Percentiles rank a stretch among this genome's conserved stretches.
Conservation (phyloP, 2,888 invertebrate genomes). For the Eupsilia transversa region DNA sequence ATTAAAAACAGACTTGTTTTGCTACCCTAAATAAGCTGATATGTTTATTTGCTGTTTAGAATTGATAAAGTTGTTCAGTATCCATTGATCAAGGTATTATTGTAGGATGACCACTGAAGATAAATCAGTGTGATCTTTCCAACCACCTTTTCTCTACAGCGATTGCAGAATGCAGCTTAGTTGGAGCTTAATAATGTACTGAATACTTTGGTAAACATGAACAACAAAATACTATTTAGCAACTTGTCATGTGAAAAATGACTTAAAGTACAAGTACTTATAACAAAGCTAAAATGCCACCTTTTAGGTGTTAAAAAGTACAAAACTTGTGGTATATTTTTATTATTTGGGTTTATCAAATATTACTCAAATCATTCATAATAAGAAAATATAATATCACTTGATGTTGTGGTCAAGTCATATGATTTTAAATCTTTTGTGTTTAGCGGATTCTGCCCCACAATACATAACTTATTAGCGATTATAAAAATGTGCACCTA, state of each 20-base stretch:
- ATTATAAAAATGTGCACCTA: not conserved
- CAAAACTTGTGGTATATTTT: constrained; percentile 10
- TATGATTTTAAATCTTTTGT: not conserved
- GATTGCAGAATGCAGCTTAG: too few relatives aligned
- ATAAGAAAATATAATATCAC: constrained; percentile 7
- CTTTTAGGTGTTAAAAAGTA: constrained; percentile 18
- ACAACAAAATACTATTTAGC: constrained; percentile 9
- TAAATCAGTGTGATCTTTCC: not conserved
- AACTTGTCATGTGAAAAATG: constrained; percentile 16
- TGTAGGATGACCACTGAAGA: not conserved
- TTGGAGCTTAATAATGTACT: not conserved
- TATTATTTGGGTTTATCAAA: constrained; percentile 1
- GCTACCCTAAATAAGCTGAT: not conserved
- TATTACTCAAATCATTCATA: constrained; percentile 6
- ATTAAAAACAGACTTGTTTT: not conserved
- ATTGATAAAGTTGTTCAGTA: not conserved
- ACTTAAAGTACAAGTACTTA: not conserved
- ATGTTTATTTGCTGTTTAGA: not conserved
- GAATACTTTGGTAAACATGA: constrained; percentile 12
- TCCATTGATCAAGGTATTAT: not conserved
- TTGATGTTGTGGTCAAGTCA: not conserved
- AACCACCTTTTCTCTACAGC: too few relatives aligned
- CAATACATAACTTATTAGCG: too few relatives aligned
- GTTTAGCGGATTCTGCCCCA: too few relatives aligned
- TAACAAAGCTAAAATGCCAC: not conserved